Evolutionary conservation across 2,888 invertebrate species (phyloP), one percentile per base, ranked within the genome.

Genomic region (Monochamus alternatus): DNA sequence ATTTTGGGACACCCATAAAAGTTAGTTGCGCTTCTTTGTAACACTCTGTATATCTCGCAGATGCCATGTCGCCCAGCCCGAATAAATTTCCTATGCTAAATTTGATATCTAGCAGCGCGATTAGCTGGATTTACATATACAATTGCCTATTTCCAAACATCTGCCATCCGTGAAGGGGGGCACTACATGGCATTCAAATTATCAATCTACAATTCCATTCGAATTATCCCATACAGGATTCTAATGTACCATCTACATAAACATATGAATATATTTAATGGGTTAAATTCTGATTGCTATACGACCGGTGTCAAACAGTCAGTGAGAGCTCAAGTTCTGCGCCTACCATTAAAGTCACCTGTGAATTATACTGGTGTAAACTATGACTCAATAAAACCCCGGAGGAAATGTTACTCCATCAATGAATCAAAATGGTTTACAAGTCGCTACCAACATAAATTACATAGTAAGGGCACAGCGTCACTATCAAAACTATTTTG

Each of bases 371-470:
- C 14, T 60, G 38, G 22, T 60, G 62, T 67, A 66, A 73, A 67
- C 78, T 79, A 81, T 78, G 75, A 78, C 76, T 78, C 76, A 80
- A 80, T 78, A 80, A 81, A 80, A 77, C 76, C 62, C 59, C 66
- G 68, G 73, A 76, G 38, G 32, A 60, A 52, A 73, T 73, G 66
- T 73, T 47, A 75, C 65, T 76, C 78, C 76, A 79, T 80, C 81
- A 77, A 79, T 81, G 76, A 81, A 81, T 82, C 80, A 81, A 77
- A 71, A 67, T 72, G 65, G 64, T 78, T 79, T 79, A 79, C 67
- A 59, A 47, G 74, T 43, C 51, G 70, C 73, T 71, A 72, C 62
- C 65, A 60, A 68, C 22, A 74, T 79, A 79, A 73, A 73, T 73
- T 55, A 63, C n/a, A 3, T 43, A 10, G 47, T 47, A 47, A 47